A percentile compares a stretch with the other conserved stretches of the same genome.
phyloP scores from a whole-genome alignment of 1,140 invertebrate species.

The Lordiphosa collinella region DNA sequence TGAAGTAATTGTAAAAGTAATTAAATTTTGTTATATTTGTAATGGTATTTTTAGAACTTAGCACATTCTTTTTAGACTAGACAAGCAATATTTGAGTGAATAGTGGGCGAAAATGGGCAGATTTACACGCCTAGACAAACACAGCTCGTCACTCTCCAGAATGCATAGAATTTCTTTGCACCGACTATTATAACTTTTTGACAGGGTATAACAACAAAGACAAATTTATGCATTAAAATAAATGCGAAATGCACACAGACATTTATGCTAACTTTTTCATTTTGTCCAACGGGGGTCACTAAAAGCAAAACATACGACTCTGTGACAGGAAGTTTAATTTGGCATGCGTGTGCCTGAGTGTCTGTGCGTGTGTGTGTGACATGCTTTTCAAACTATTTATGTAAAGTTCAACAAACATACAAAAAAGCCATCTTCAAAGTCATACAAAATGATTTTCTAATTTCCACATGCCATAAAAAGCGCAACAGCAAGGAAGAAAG shows the following conservation, averaged over 20 bases:
- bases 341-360: conserved; percentile 29
- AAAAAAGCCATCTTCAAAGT: conserved; percentile 31
- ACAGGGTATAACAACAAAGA: conserved; percentile 1
- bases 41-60: too few relatives aligned
- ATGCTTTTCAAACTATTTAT: conserved; percentile 38
- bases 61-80: too few relatives aligned
- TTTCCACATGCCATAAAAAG: conserved; percentile 62
- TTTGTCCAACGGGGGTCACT: conserved; percentile 11
- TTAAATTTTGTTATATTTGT: too few relatives aligned
- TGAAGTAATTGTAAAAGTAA: too few relatives aligned
- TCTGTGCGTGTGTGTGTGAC: conserved; percentile 7
- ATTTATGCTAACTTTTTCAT: conserved; percentile 47
- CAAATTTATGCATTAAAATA: conserved; percentile 67
- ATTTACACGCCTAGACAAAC: too few relatives aligned
- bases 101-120: too few relatives aligned
- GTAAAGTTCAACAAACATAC: conserved; percentile 23
- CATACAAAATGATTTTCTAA: conserved; percentile 69
- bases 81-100: too few relatives aligned
- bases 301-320: conserved; percentile 24
- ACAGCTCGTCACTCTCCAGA: too few relatives aligned
- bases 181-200: too few relatives aligned
- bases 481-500: not conserved
- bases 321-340: conserved; percentile 69
- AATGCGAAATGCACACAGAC: conserved; percentile 37
- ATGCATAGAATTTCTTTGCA: too few relatives aligned